A percentile compares a stretch with the other conserved stretches of the same genome.
phyloP scores from a whole-genome alignment of 2,113 vertebrate species.

The Tretioscincus oriximinensis region DNA sequence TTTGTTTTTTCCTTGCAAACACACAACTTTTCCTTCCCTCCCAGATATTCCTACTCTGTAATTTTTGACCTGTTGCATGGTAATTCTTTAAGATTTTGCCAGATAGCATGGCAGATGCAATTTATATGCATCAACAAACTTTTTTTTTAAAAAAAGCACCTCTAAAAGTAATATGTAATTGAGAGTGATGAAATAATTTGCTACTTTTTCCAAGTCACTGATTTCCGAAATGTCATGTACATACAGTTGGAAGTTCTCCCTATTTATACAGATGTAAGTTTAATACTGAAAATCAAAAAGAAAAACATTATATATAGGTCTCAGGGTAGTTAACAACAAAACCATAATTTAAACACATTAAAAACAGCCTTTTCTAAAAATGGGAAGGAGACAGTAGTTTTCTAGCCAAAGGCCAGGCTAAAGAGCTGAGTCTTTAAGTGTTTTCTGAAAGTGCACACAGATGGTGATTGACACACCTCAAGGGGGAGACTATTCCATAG shows the following conservation, averaged over 20 bases:
- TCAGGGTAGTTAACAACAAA: too few relatives aligned
- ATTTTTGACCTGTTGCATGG: constrained; percentile 10
- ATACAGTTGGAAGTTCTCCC: neutral
- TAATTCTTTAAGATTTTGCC: neutral
- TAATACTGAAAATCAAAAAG: too few relatives aligned
- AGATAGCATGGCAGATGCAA: constrained; percentile 4
- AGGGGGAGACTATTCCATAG: too few relatives aligned
- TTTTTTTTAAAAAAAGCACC: neutral
- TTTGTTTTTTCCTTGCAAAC: neutral
- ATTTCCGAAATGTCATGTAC: neutral
- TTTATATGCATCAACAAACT: neutral
- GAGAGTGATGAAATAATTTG: neutral
- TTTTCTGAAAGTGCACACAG: too few relatives aligned
- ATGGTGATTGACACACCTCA: too few relatives aligned
- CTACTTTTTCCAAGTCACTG: neutral
- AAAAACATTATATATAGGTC: too few relatives aligned
- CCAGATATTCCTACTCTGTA: neutral
- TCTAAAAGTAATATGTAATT: neutral
- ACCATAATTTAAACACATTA: too few relatives aligned
- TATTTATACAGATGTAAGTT: too few relatives aligned
- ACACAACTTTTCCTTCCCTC: neutral
- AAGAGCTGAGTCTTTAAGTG: too few relatives aligned
- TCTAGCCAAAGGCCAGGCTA: too few relatives aligned
- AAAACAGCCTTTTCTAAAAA: too few relatives aligned
- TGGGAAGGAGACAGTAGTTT: too few relatives aligned